phyloP scores from a whole-genome alignment of 2,797 vertebrate species.

The Nannoperca obscura region DNA sequence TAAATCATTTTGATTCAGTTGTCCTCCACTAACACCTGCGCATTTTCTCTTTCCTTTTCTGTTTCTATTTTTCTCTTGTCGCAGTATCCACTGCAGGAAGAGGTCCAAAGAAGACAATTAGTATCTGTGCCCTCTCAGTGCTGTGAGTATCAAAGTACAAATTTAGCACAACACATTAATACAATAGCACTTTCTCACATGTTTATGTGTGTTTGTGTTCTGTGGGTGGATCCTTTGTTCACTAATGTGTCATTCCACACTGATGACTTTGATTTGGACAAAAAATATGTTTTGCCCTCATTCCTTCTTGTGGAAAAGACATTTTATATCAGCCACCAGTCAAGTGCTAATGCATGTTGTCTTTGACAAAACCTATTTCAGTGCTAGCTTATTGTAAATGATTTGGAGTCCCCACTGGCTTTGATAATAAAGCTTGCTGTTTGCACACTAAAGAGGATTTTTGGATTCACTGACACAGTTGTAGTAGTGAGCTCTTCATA shows the following conservation, averaged over 20 bases:
- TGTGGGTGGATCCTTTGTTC: background rate
- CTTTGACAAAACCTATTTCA: background rate
- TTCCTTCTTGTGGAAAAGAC: background rate
- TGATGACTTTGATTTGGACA: background rate
- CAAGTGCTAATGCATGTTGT: background rate
- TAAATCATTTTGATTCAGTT: background rate
- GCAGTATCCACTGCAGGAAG: slow-evolving; percentile 88
- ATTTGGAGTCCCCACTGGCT: background rate
- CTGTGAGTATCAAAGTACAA: slow-evolving; percentile 88
- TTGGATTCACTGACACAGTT: background rate
- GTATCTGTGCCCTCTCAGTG: slow-evolving; percentile 92
- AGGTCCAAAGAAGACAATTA: slow-evolving; percentile 85
- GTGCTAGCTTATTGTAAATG: too few relatives aligned
- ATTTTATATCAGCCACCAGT: background rate
- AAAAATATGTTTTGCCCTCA: background rate
- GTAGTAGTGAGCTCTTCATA: too few relatives aligned
- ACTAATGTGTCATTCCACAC: background rate
- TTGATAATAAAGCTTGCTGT: background rate
- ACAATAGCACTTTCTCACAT: background rate
- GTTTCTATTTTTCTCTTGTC: slow-evolving; percentile 7
- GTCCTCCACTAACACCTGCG: background rate
- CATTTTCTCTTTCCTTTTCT: background rate
- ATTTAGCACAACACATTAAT: background rate
- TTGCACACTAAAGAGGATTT: background rate
- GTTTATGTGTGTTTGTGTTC: background rate